These are phyloP conservation scores for Nothoprocta perdicaria DNA, from an alignment of 2,113 vertebrate genomes.

Conservation along the genomic window DNA sequence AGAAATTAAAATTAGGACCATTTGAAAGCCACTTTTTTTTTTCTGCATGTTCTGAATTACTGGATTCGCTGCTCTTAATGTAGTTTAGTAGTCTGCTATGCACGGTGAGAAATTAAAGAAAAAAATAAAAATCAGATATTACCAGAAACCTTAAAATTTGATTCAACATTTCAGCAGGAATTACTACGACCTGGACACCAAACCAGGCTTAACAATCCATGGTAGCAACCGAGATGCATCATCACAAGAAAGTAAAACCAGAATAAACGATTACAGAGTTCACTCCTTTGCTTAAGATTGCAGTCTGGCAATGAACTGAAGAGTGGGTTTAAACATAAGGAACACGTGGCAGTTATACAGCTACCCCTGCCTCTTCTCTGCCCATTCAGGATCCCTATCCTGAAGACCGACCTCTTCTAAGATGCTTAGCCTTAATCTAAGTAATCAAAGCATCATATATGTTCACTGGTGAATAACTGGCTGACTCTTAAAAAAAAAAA, in stretches of 20 bases:
- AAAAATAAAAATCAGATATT: conserved; percentile 32
- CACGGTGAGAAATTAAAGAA: conserved; percentile 15
- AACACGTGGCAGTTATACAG: background rate
- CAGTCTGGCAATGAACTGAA: conserved; percentile 15
- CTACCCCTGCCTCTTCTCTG: background rate
- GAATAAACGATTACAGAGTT: conserved; percentile 43
- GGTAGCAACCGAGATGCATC: conserved; percentile 55
- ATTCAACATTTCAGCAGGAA: conserved; percentile 69
- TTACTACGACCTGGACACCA: conserved; percentile 57
- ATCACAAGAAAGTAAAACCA: conserved; percentile 44
- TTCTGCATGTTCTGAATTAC: background rate
- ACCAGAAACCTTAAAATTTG: conserved; percentile 58
- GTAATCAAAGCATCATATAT: background rate
- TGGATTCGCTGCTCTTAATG: conserved; percentile 12
- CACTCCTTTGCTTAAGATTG: conserved; percentile 41
- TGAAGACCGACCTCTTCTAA: background rate
- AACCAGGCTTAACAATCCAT: conserved; percentile 56
- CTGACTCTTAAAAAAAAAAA: background rate
- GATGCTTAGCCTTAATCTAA: background rate
- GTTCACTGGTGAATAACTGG: background rate
- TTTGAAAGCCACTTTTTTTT: background rate
- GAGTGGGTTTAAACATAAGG: background rate
- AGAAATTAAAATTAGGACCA: background rate
- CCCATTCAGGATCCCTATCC: background rate
- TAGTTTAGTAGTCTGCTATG: background rate